Percentiles rank a stretch among this genome's conserved stretches.
Conservation (phyloP, 2,888 invertebrate species). For the Drosophila barbarae region DNA sequence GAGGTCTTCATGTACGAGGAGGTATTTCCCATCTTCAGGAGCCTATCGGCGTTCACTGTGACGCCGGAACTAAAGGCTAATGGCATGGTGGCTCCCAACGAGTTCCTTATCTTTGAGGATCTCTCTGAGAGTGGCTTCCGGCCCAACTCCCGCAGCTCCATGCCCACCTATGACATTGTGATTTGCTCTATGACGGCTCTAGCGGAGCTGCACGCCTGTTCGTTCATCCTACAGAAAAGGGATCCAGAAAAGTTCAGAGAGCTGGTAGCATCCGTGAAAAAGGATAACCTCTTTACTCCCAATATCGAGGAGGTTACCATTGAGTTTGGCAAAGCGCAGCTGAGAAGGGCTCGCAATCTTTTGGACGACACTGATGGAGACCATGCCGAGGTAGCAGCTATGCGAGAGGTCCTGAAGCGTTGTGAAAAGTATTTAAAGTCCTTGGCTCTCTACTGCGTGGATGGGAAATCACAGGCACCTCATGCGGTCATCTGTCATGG, state of each 20-base stretch:
- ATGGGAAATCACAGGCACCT: conserved; percentile 61
- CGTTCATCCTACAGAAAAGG: conserved; percentile 78
- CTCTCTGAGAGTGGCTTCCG: conserved; percentile 51
- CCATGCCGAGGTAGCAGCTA: conserved; percentile 46
- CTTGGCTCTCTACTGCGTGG: conserved; percentile 59
- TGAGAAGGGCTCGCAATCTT: conserved; percentile 60
- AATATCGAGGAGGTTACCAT: conserved; percentile 63
- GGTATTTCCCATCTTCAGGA: conserved; percentile 60
- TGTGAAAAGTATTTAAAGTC: conserved; percentile 61
- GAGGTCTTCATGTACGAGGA: conserved; percentile 72
- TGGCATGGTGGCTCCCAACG: conserved; percentile 57
- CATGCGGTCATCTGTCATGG: conserved; percentile 76
- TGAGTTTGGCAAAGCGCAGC: conserved; percentile 71
- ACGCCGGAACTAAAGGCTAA: conserved; percentile 60
- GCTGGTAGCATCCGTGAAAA: conserved; percentile 50
- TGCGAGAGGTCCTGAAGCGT: conserved; percentile 49
- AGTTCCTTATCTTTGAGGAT: conserved; percentile 75
- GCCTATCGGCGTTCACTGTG: conserved; percentile 21
- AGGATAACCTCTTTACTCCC: conserved; percentile 68
- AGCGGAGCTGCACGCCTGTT: conserved; percentile 81
- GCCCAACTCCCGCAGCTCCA: conserved; percentile 74
- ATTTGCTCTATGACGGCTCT: conserved; percentile 78
- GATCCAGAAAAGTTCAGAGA: conserved; percentile 52
- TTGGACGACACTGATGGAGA: conserved; percentile 36
- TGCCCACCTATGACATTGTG: conserved; percentile 78